phyloP scores from a whole-genome alignment of 2,113 vertebrate species.

The Myiozetetes cayanensis region DNA sequence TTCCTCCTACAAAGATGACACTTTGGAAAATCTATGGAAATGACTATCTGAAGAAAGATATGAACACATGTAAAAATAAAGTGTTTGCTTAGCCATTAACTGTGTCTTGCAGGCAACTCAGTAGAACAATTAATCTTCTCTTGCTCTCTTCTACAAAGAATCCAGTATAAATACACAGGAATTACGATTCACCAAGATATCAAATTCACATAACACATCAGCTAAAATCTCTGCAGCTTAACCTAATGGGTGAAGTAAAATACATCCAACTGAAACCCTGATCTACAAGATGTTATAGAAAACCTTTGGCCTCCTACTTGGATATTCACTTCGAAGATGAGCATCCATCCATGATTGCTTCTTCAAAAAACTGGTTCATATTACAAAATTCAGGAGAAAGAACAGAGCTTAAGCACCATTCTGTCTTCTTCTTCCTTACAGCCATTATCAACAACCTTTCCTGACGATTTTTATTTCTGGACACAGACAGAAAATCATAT shows the following conservation, averaged over 20 bases:
- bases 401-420: background rate
- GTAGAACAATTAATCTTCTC: background rate
- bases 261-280: rapidly evolving
- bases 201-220: background rate
- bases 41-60: background rate
- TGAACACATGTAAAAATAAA: background rate
- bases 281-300: background rate
- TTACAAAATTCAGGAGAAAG: background rate
- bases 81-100: background rate
- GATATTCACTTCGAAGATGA: background rate
- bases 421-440: background rate
- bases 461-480: background rate
- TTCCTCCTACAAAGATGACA: background rate
- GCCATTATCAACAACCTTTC: rapidly evolving
- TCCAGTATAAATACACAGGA: background rate
- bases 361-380: background rate
- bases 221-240: background rate
- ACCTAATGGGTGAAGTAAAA: background rate
- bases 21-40: background rate
- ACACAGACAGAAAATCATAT: background rate
- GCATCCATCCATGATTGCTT: background rate
- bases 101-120: background rate
- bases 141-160: background rate
- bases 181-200: background rate
- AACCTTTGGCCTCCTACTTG: rapidly evolving